A percentile compares a stretch with the other conserved stretches of the same genome.
phyloP scores from a whole-genome alignment of 1,140 invertebrate genomes.

The Zaprionus ghesquierei region DNA sequence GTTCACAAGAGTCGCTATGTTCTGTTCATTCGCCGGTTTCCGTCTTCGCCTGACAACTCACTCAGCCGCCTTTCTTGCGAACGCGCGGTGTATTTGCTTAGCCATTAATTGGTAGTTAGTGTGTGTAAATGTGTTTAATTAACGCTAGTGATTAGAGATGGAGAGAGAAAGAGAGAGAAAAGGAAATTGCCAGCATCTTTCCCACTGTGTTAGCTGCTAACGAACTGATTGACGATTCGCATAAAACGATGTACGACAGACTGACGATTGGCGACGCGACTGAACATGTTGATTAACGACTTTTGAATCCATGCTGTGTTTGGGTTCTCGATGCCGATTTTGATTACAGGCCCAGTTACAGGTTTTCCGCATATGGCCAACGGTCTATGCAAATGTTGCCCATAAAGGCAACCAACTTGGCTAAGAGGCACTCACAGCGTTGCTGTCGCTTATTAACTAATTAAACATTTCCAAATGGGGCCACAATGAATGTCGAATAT shows the following conservation, averaged over 20 bases:
- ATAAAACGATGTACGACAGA: not conserved
- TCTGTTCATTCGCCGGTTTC: not conserved
- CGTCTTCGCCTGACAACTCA: slow-evolving; percentile 13
- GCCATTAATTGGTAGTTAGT: slow-evolving; percentile 38
- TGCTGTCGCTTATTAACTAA: slow-evolving; percentile 37
- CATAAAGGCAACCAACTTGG: slow-evolving; percentile 28
- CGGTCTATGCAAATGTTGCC: slow-evolving; percentile 33
- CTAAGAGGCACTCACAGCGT: slow-evolving; percentile 14
- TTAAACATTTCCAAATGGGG: slow-evolving; percentile 42
- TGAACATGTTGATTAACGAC: slow-evolving; percentile 28
- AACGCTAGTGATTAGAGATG: slow-evolving; percentile 38
- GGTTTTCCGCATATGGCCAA: slow-evolving; percentile 26
- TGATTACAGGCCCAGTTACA: slow-evolving; percentile 30
- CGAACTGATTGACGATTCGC: slow-evolving; percentile 22
- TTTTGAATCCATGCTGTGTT: not conserved
- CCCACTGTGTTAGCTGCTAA: not conserved
- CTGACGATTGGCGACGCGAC: slow-evolving; percentile 5
- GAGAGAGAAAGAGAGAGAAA: slow-evolving; percentile 12
- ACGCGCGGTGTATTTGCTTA: slow-evolving; percentile 10
- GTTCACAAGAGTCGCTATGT: slow-evolving; percentile 1
- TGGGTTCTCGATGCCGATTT: slow-evolving; percentile 3
- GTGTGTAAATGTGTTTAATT: slow-evolving; percentile 42
- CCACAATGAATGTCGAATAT: not conserved
- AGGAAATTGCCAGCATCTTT: slow-evolving; percentile 31
- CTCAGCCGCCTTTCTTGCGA: not conserved